Evolutionary conservation across 35 echinoderm and acorn worm genomes (phyloP), one percentile per base, ranked within the genome.

Genomic region (Apostichopus parvimensis): DNA sequence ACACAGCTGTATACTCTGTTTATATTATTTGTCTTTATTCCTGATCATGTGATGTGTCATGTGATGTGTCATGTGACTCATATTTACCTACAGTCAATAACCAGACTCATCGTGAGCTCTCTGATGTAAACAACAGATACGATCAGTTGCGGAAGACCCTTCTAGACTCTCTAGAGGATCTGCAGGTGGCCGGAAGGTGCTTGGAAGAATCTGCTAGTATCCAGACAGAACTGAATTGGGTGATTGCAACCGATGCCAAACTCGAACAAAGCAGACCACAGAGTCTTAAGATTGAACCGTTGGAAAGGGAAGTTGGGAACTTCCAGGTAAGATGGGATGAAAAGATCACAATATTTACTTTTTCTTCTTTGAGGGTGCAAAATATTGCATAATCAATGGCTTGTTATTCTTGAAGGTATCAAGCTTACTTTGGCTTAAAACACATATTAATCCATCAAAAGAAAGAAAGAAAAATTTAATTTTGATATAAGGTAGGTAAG

Each of bases 51-150:
- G 34, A 45, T 45, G 34, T 45, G 34, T 61, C 58, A 61, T 12
- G 12, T 61, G 77, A 78, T 22, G 77, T 45, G 5, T 78, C 17
- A 45, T 17, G 8, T 78, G 20, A 78, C 23, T 78, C 77, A 45
- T 45, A 61, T 84, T 90, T 61, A 8, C 58, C 83, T 9, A 45
- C 55, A 97, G 95, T 76, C 55, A 71, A 89, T 1, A 94, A 93
- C 21, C 93, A 92, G 8, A 94, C 94, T 57, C 93, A 94, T 34
- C 77, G 77, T 28, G 93, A 97, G 66, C 79, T 97, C 6, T 77
- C 89, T 15, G 96, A 98, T 6, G 96, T 98, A 54, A 95, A 94
- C 78, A 80, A 90, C 9, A 87, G 96, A 26, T 98, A 98, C 77
- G 94, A 91, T n/a, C 87, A 92, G 87, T 81, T 98, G 5, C 92